Evolutionary conservation across 2,797 vertebrate species (phyloP).

Genomic region (Falco biarmicus): DNA sequence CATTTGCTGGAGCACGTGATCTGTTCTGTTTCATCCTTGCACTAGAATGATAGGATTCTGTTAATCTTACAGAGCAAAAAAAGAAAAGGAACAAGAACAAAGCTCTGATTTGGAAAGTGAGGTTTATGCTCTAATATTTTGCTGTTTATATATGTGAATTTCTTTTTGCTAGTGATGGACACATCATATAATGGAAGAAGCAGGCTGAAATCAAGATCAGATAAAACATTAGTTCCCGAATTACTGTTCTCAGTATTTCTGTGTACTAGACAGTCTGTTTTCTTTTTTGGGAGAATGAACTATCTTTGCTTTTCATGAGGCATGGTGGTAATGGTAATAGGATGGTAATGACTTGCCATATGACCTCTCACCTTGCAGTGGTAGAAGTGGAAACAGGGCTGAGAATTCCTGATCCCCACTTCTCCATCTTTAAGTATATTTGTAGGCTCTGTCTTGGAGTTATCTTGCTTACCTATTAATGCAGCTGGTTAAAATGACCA

Average conservation of each 20-base stretch:
- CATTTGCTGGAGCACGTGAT: neutral
- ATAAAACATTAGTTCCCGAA: neutral
- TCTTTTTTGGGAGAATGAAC: neutral
- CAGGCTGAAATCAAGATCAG: neutral
- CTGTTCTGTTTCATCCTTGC: neutral
- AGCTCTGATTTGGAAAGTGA: neutral
- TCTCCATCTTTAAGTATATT: neutral
- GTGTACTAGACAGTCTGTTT: neutral
- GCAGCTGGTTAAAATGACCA: neutral
- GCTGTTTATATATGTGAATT: neutral
- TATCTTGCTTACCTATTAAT: neutral
- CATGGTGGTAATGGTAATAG: neutral
- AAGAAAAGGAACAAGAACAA: neutral
- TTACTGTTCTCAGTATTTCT: neutral
- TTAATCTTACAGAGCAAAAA: neutral
- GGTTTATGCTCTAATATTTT: neutral
- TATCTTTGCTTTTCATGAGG: neutral
- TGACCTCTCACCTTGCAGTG: neutral
- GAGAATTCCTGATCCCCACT: neutral
- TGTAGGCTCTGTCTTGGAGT: neutral
- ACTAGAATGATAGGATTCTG: neutral
- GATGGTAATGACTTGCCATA: neutral
- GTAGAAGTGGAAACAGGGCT: neutral
- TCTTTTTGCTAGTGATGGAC: neutral
- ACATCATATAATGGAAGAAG: neutral